Evolutionary conservation across 1,140 invertebrate species (phyloP).

Genomic region (Macrosteles quadrilineatus): DNA sequence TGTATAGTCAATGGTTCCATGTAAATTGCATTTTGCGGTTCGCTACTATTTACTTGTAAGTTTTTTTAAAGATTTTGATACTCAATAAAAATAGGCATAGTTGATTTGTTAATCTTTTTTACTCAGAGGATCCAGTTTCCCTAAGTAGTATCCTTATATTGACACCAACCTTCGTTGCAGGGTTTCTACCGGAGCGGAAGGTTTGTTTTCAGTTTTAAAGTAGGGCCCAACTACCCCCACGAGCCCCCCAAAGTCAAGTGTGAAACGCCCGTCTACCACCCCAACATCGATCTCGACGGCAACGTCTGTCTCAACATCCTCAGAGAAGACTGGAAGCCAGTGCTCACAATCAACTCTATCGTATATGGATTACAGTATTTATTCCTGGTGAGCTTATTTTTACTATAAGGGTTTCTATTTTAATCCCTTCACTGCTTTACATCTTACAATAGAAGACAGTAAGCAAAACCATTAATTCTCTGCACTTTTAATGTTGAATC

Average conservation of each 20-base stretch:
- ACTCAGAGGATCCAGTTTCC: too few relatives aligned
- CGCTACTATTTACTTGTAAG: too few relatives aligned
- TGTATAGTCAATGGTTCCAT: too few relatives aligned
- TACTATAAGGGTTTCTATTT: too few relatives aligned
- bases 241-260: constrained; percentile 96
- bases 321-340: constrained; percentile 98
- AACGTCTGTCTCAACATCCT: constrained; percentile 95
- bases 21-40: too few relatives aligned
- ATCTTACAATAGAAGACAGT: constrained; percentile 20
- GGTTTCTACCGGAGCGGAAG: constrained; percentile 93
- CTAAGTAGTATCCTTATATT: too few relatives aligned
- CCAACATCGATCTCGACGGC: constrained; percentile 93
- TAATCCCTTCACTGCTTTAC: neutral
- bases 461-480: too few relatives aligned
- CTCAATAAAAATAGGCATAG: too few relatives aligned
- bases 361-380: constrained; percentile 98
- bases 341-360: constrained; percentile 96
- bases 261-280: constrained; percentile 92
- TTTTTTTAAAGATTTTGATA: too few relatives aligned
- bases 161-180: constrained; percentile 56
- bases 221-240: constrained; percentile 95
- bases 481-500: too few relatives aligned
- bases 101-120: too few relatives aligned
- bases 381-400: constrained; percentile 75
- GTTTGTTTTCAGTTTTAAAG: constrained; percentile 97